phyloP scores from a whole-genome alignment of 2,113 vertebrate species.

The Bettongia penicillata region DNA sequence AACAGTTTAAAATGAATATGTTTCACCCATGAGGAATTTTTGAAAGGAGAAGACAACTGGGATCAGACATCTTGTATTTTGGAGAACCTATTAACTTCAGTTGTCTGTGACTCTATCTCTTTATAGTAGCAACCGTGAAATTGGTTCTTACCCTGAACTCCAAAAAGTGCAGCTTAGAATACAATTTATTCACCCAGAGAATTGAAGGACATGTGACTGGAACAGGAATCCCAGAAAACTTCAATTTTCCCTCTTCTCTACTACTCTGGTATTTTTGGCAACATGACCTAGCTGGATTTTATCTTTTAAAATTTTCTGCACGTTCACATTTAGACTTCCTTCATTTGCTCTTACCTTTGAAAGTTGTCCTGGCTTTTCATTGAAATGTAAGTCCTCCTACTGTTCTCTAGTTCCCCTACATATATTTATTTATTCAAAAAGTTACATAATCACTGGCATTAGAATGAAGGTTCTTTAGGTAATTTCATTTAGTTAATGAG shows the following conservation, averaged over 20 bases:
- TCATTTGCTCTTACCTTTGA: neutral
- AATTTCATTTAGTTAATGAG: neutral
- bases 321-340: neutral
- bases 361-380: neutral
- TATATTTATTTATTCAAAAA: neutral
- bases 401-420: neutral
- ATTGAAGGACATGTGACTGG: neutral
- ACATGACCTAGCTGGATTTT: neutral
- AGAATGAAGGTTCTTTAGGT: neutral
- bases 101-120: neutral
- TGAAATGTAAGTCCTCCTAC: neutral
- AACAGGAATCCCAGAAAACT: neutral
- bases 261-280: neutral
- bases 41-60: neutral
- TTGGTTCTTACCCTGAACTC: neutral
- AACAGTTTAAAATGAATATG: neutral
- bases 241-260: neutral
- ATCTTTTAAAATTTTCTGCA: neutral
- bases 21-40: neutral
- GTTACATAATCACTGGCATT: neutral
- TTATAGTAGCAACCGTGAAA: neutral
- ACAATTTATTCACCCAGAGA: neutral
- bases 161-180: neutral
- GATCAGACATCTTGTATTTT: conserved; percentile 8
- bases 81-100: neutral